Percentiles rank a stretch among this genome's conserved stretches.
Conservation (phyloP, 2,797 vertebrate species). For the Catharus ustulatus region DNA sequence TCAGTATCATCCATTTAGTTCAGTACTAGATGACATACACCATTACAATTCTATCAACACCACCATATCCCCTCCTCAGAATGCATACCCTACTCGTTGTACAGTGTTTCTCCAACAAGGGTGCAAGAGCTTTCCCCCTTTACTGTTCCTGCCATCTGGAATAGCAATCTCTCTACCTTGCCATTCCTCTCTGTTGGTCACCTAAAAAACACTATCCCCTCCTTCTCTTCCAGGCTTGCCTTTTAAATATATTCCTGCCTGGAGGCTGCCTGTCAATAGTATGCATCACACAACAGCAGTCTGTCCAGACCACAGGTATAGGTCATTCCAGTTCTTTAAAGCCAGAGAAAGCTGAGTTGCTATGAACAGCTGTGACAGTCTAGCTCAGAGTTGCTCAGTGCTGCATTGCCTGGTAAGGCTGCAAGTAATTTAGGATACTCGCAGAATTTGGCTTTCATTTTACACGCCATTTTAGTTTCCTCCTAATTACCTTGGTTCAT, state of each 20-base stretch:
- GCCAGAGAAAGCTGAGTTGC: neutral
- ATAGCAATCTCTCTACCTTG: neutral
- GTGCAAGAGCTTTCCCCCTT: neutral
- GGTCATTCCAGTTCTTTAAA: neutral
- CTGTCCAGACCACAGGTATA: neutral
- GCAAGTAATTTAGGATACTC: neutral
- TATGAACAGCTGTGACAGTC: neutral
- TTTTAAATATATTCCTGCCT: neutral
- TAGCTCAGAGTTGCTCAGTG: neutral
- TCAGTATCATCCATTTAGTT: neutral
- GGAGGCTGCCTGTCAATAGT: neutral
- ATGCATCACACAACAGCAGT: neutral
- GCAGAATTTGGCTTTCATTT: neutral
- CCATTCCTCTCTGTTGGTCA: neutral
- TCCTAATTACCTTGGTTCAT: conserved; percentile 78
- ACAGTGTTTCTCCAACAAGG: neutral
- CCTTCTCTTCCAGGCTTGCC: neutral
- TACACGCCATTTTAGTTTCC: neutral
- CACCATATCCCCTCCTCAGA: neutral
- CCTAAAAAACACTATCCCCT: neutral
- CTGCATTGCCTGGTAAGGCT: neutral
- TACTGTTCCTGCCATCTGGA: neutral
- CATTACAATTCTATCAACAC: neutral
- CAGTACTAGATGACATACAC: neutral
- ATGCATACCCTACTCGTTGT: neutral